A percentile compares a stretch with the other conserved stretches of the same genome.
Conservation (phyloP, 92 coral and sea anemone species). For the Anthopleura xanthogrammica region DNA sequence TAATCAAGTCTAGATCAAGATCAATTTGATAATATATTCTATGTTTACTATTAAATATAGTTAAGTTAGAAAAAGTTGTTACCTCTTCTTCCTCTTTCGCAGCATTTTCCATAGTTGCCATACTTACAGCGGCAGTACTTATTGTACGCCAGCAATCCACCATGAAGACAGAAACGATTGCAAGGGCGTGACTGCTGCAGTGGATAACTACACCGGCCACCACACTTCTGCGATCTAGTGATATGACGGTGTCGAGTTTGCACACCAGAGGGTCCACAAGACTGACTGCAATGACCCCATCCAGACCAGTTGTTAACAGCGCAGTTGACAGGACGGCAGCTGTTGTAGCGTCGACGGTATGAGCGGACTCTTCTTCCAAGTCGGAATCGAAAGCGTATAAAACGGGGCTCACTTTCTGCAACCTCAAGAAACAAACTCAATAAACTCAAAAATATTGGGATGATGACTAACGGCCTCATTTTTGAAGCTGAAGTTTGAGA, state of each 20-base stretch:
- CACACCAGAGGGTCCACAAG: constrained; percentile 44
- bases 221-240: not conserved
- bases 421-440: constrained; percentile 10
- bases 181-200: constrained; percentile 36
- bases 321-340: constrained; percentile 29
- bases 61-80: not conserved
- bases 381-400: not conserved
- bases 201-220: not conserved
- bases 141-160: constrained; percentile 26
- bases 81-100: constrained; percentile 21
- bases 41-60: too few relatives aligned
- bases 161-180: constrained; percentile 42
- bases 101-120: constrained; percentile 43
- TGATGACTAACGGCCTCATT: not conserved
- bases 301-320: constrained; percentile 30
- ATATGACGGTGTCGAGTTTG: constrained; percentile 14
- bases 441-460: not conserved
- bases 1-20: not conserved
- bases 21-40: not conserved
- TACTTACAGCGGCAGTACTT: constrained; percentile 31
- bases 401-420: not conserved
- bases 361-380: constrained; percentile 17
- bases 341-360: constrained; percentile 20
- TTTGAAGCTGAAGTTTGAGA: not conserved
- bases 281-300: constrained; percentile 44